Base-by-base conservation (phyloP, 2,888 invertebrate species). In the Electrophaes corylata region DNA sequence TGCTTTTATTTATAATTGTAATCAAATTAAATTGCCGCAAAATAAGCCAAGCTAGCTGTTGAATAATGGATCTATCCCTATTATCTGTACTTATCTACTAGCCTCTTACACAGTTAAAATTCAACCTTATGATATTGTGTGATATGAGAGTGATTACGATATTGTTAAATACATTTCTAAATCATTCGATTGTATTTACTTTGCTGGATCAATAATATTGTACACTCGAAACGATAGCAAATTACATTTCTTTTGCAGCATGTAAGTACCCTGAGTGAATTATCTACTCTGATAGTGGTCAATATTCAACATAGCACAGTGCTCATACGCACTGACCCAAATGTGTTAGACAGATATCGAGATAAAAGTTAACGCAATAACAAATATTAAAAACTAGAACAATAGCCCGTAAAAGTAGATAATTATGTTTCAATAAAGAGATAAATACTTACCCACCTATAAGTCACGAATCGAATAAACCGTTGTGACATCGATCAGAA, bases 391-490 rank as follows among this genome's bases (percentile, higher is more conserved):
- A 16, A 41, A 20, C 11, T 41, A 41, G 20, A 23, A 19, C 23
- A 41, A 20, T 35, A 6, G 12, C 12, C 4, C 20, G 6, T 41
- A 20, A 23, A 23, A 41, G 40, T 10, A 16, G 37, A 40, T 40
- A 19, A 40, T 11, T 40, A 40, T 20, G 10, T 46, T 39, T 10
- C 31, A 37, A 37, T 16, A 16, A 8, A 35, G 6, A 8, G 10
- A 14, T 5, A 14, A 31, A 31, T 31, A 31, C 3, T 1, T 23
- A 23, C 23, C 23, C 6, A 29, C 26, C 26, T 26, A 26, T 26
- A 26, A n/a, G 40, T 55, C 33, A 19, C 46, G 43, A 29, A 47
- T 55, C 50, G 31, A 49, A 55, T 26, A 47, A 48, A 55, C 40
- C 39, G 37, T 44, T 37, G 29, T 37, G 43, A 46, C 39, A 45